These are phyloP conservation scores for Clivina fossor DNA, from an alignment of 2,888 invertebrate genomes.

Conservation along the genomic window DNA sequence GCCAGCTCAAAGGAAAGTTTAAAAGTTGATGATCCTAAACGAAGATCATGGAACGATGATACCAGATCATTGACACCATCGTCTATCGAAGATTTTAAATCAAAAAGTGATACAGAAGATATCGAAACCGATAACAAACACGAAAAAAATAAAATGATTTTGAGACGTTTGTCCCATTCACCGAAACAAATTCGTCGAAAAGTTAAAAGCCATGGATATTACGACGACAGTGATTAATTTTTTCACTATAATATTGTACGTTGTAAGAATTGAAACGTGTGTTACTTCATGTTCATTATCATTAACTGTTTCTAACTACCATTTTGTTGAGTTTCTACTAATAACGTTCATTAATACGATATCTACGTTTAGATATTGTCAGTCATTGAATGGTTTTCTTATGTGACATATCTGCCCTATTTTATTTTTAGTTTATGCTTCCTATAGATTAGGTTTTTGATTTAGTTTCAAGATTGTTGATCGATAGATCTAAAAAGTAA, in stretches of 20 bases:
- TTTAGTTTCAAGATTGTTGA: no score
- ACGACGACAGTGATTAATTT: conserved; percentile 30
- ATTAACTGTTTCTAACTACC: no score
- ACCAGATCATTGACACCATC: conserved; percentile 15
- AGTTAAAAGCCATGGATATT: conserved; percentile 16
- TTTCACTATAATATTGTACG: no score
- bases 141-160: conserved; percentile 18
- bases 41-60: conserved; percentile 27
- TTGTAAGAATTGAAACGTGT: no score
- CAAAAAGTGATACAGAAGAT: conserved; percentile 27
- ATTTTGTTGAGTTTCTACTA: no score
- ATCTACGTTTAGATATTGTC: no score
- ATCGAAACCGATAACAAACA: not conserved
- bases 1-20: conserved; percentile 34
- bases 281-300: no score
- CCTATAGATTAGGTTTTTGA: no score
- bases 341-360: no score
- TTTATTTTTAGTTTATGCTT: no score
- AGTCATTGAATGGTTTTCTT: no score
- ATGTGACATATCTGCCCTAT: no score
- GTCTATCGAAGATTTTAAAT: conserved; percentile 19
- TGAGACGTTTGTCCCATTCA: conserved; percentile 22
- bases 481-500: not conserved
- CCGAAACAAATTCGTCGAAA: conserved; percentile 22
- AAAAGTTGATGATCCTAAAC: conserved; percentile 9